Evolutionary conservation across 1,140 invertebrate genomes (phyloP).

Genomic region (Drosophila pseudoobscura): DNA sequence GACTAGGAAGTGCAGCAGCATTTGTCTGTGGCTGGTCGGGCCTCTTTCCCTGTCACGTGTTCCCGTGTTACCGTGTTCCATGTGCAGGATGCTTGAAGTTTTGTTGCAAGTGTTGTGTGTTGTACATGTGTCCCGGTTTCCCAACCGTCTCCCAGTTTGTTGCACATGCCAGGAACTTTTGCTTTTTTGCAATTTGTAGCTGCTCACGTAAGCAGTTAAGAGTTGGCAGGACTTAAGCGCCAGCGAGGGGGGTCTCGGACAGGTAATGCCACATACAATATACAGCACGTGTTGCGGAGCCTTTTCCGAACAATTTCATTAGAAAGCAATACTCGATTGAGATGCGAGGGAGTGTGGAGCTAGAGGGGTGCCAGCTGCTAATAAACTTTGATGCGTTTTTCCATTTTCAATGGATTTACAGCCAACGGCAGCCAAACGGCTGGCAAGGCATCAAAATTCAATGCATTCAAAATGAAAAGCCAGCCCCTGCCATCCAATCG

Average conservation of each 20-base stretch:
- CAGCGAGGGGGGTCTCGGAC: conserved; percentile 3
- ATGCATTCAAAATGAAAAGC: conserved; percentile 65
- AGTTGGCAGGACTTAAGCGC: conserved; percentile 24
- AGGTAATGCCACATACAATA: conserved; percentile 22
- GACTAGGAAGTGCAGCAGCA: conserved; percentile 34
- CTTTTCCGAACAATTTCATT: conserved; percentile 32
- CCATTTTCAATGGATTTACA: conserved; percentile 39
- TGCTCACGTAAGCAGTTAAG: conserved; percentile 66
- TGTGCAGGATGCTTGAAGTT: conserved; percentile 57
- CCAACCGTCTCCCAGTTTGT: background rate
- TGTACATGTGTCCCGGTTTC: conserved; percentile 1
- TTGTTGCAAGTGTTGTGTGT: conserved; percentile 41
- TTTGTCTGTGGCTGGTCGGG: conserved; percentile 25
- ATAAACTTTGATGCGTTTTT: conserved; percentile 44
- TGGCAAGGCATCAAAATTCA: conserved; percentile 47
- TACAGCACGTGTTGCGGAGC: conserved; percentile 38
- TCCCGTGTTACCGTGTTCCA: conserved; percentile 35
- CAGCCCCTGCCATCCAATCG: conserved; percentile 20
- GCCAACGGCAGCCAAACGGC: conserved; percentile 13
- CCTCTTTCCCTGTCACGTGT: conserved; percentile 44
- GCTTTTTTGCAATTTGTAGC: conserved; percentile 55
- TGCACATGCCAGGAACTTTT: conserved; percentile 54
- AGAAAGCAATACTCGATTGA: conserved; percentile 34
- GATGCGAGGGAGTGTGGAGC: background rate
- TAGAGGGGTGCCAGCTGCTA: conserved; percentile 11